These are phyloP conservation scores for Diadegma fenestrale DNA, from an alignment of 2,888 invertebrate genomes.

Conservation along the genomic window DNA sequence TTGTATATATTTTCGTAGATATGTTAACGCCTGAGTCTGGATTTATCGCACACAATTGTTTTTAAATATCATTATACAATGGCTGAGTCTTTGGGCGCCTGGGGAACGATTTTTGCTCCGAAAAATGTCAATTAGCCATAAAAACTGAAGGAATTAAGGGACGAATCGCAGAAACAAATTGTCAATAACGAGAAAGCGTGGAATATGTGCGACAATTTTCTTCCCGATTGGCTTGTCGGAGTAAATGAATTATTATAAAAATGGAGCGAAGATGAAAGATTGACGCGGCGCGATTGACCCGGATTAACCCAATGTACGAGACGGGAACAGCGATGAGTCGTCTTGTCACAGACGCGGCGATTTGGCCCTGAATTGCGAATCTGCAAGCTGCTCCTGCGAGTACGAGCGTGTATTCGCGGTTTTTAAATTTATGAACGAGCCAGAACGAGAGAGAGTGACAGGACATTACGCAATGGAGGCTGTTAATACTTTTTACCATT, in stretches of 20 bases:
- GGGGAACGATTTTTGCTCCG: neutral
- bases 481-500: neutral
- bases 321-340: slow-evolving; percentile 6
- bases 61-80: neutral
- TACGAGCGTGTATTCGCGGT: neutral
- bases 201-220: neutral
- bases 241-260: neutral
- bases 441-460: neutral
- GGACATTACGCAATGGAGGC: slow-evolving; percentile 32
- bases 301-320: slow-evolving; percentile 51
- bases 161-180: neutral
- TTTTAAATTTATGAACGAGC: neutral
- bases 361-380: slow-evolving; percentile 63
- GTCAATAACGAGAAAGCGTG: neutral
- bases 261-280: slow-evolving; percentile 25
- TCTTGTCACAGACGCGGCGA: slow-evolving; percentile 42
- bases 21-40: neutral
- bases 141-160: neutral
- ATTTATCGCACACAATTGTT: neutral
- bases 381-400: slow-evolving; percentile 1
- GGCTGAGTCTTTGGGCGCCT: neutral
- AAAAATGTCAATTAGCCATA: neutral
- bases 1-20: neutral
- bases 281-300: slow-evolving; percentile 60
- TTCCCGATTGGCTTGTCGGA: neutral